A percentile compares a stretch with the other conserved stretches of the same genome.
These are phyloP conservation scores for Bubalus kerabau DNA, from an alignment of 2,113 vertebrate genomes.

Conservation along the genomic window DNA sequence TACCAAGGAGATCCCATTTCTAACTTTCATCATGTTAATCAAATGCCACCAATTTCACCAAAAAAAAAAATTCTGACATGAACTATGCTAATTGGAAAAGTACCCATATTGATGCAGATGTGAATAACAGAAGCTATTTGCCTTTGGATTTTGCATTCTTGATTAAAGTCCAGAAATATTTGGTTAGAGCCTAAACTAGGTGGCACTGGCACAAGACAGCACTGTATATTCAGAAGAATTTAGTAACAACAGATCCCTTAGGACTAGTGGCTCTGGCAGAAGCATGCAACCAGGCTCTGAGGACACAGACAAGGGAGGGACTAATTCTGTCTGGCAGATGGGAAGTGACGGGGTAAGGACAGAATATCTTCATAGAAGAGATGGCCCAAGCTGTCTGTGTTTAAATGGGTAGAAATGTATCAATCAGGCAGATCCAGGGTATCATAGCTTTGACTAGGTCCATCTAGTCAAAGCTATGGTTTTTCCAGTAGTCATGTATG, in stretches of 20 bases:
- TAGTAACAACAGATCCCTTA: background rate
- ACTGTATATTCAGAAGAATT: background rate
- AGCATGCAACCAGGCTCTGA: background rate
- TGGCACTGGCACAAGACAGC: background rate
- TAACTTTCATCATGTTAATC: background rate
- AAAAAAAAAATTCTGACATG: background rate
- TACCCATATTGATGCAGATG: background rate
- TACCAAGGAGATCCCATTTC: background rate
- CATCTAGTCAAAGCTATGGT: background rate
- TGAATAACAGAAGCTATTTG: background rate
- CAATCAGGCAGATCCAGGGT: background rate
- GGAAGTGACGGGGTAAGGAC: background rate
- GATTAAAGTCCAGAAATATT: background rate
- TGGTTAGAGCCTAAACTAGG: background rate
- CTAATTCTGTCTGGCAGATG: background rate
- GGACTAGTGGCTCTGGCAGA: background rate
- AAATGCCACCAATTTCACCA: background rate
- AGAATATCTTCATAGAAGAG: background rate
- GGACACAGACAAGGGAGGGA: background rate
- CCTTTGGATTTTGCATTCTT: background rate
- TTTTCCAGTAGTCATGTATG: background rate
- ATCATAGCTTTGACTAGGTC: background rate
- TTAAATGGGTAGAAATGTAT: background rate
- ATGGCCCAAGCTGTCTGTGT: background rate
- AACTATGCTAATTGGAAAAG: background rate